These are phyloP conservation scores for Acromyrmex echinatior DNA, from an alignment of 1,140 invertebrate genomes.

Conservation along the genomic window DNA sequence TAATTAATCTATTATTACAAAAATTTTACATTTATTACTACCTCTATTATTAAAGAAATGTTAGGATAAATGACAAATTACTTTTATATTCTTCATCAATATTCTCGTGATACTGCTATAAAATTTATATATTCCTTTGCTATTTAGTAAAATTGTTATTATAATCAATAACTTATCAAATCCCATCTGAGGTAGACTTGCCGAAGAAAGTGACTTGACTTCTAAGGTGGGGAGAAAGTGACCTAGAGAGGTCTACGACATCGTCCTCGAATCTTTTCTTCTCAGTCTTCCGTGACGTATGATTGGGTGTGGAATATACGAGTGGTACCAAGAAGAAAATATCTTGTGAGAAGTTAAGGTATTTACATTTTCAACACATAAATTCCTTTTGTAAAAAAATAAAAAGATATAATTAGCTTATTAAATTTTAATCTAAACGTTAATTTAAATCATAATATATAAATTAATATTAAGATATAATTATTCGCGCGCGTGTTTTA, in stretches of 20 bases:
- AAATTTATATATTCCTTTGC: background rate
- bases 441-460: conserved; percentile 4
- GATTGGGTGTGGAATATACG: conserved; percentile 53
- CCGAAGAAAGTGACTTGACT: conserved; percentile 81
- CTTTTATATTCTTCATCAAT: background rate
- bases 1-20: background rate
- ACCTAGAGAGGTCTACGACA: conserved; percentile 74
- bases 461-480: background rate
- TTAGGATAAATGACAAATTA: background rate
- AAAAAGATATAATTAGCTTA: conserved; percentile 7
- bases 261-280: conserved; percentile 53
- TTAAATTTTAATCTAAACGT: conserved; percentile 29
- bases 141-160: background rate
- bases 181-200: conserved; percentile 12
- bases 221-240: conserved; percentile 82
- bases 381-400: background rate
- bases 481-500: background rate
- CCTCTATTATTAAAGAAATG: background rate
- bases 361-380: background rate
- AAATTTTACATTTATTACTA: background rate
- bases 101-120: background rate
- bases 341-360: conserved; percentile 6
- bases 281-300: conserved; percentile 57
- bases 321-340: background rate
- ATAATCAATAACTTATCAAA: conserved; percentile 19